These are phyloP conservation scores for Drepana falcataria DNA, from an alignment of 2,888 invertebrate genomes.

Conservation along the genomic window DNA sequence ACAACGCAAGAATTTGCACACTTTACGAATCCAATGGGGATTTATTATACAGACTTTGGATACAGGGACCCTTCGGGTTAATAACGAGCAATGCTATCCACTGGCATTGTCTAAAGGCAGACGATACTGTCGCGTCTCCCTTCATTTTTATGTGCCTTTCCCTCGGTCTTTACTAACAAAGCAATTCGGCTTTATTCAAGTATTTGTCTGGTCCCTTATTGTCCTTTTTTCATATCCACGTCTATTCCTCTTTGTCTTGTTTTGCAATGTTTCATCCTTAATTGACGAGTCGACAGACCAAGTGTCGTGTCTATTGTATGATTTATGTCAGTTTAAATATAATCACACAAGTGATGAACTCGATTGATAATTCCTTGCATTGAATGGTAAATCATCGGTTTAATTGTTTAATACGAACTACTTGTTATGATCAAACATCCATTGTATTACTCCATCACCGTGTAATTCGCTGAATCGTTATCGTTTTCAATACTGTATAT, in stretches of 20 bases:
- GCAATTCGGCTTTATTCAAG: slow-evolving; percentile 45
- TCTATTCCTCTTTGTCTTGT: slow-evolving; percentile 39
- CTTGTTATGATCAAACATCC: too few relatives aligned
- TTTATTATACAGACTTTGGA: slow-evolving; percentile 22
- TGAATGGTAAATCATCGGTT: too few relatives aligned
- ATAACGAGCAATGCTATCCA: slow-evolving; percentile 35
- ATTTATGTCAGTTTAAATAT: too few relatives aligned
- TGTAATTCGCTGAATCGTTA: too few relatives aligned
- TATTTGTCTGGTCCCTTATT: slow-evolving; percentile 49
- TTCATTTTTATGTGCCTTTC: slow-evolving; percentile 47
- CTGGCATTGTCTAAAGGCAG: slow-evolving; percentile 33
- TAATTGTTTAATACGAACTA: too few relatives aligned
- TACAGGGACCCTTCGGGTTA: slow-evolving; percentile 26
- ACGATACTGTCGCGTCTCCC: slow-evolving; percentile 19
- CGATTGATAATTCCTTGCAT: too few relatives aligned
- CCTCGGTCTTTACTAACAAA: slow-evolving; percentile 39
- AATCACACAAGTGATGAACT: too few relatives aligned
- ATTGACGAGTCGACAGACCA: neutral
- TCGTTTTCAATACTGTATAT: too few relatives aligned
- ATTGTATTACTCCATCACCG: too few relatives aligned
- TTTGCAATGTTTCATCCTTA: neutral
- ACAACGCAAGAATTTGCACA: neutral
- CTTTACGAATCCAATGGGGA: slow-evolving; percentile 5
- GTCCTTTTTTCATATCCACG: slow-evolving; percentile 55
- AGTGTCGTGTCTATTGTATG: too few relatives aligned